Percentiles rank a stretch among this genome's conserved stretches.
These are phyloP conservation scores for Drosophila ogumai DNA, from an alignment of 1,140 invertebrate species.

Conservation along the genomic window DNA sequence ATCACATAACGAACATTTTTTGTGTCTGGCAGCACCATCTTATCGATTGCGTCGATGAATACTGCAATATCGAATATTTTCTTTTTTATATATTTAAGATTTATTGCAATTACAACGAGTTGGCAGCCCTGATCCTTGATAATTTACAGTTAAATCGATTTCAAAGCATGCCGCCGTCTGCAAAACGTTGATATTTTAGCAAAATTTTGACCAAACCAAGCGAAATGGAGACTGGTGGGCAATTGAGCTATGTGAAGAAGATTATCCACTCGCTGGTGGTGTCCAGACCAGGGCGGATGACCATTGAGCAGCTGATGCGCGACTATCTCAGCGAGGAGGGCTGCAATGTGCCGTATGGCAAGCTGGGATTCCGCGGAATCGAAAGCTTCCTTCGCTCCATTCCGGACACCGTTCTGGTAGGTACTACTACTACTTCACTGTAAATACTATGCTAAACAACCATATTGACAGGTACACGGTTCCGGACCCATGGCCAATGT, in stretches of 20 bases:
- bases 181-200: neutral
- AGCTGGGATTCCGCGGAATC: constrained; percentile 57
- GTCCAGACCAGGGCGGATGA: constrained; percentile 58
- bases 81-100: too few species aligned
- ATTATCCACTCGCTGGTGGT: constrained; percentile 69
- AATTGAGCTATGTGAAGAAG: constrained; percentile 41
- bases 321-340: constrained; percentile 69
- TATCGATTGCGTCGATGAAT: neutral
- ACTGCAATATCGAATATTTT: neutral
- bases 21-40: constrained; percentile 15
- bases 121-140: neutral
- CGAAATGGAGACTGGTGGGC: constrained; percentile 4
- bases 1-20: neutral
- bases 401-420: constrained; percentile 63
- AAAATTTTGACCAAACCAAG: neutral
- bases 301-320: constrained; percentile 48
- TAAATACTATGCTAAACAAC: neutral
- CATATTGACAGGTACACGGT: constrained; percentile 48
- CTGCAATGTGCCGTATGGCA: constrained; percentile 40
- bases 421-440: neutral
- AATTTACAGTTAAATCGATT: constrained; percentile 6
- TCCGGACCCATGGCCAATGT: constrained; percentile 45
- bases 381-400: constrained; percentile 65
- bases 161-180: constrained; percentile 4
- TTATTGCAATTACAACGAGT: neutral